Evolutionary conservation across 2,888 invertebrate genomes (phyloP).

Genomic region (Scrobipalpa costella): DNA sequence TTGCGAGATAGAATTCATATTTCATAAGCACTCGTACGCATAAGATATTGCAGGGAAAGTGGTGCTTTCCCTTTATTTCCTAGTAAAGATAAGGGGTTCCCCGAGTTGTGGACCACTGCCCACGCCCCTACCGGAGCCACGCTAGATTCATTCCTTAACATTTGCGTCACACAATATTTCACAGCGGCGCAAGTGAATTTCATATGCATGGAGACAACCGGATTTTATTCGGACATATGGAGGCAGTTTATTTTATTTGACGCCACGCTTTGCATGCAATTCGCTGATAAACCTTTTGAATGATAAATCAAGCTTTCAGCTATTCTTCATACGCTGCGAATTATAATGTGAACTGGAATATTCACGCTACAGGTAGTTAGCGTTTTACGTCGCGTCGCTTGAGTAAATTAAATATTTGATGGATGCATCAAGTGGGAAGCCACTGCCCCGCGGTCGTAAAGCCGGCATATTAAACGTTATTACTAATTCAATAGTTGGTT

Average conservation of each 20-base stretch:
- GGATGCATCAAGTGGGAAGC: conserved; percentile 52
- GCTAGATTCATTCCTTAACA: conserved; percentile 65
- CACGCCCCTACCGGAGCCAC: conserved; percentile 41
- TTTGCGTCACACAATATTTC: conserved; percentile 70
- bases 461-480: conserved; percentile 63
- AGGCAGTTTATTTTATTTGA: conserved; percentile 47
- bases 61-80: conserved; percentile 70
- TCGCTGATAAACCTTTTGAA: conserved; percentile 10
- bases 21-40: conserved; percentile 76
- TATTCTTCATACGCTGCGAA: not conserved
- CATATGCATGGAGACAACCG: conserved; percentile 68
- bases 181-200: conserved; percentile 62
- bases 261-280: conserved; percentile 15
- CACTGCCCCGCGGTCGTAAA: conserved; percentile 52
- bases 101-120: conserved; percentile 52
- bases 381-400: conserved; percentile 36
- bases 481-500: conserved; percentile 70
- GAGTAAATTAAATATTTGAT: conserved; percentile 59
- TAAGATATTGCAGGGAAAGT: conserved; percentile 69
- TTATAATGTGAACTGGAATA: not conserved
- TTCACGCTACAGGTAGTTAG: conserved; percentile 18
- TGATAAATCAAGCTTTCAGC: conserved; percentile 7
- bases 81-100: conserved; percentile 71
- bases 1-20: conserved; percentile 77
- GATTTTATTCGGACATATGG: conserved; percentile 63